Conservation (phyloP, 2,888 invertebrate species). For the Tribolium freemani region DNA sequence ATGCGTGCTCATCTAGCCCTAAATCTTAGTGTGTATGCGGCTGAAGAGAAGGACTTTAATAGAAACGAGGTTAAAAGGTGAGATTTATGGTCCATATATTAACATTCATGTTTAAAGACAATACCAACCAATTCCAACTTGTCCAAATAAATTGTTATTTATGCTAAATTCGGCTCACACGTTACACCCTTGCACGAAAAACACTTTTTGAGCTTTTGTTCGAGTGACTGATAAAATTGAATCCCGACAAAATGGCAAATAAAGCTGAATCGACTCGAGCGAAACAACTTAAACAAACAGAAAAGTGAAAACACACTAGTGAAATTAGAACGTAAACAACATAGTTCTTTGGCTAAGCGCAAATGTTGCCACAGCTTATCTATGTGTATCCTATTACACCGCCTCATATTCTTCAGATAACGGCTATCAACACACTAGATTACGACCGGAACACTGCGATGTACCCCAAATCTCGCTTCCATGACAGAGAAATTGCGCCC, state of each 20-base stretch:
- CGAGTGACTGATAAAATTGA: constrained; percentile 35
- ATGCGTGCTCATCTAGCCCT: constrained; percentile 57
- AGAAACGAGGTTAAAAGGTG: constrained; percentile 46
- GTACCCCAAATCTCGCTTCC: constrained; percentile 23
- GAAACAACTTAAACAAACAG: constrained; percentile 39
- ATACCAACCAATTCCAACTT: constrained; percentile 35
- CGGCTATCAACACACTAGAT: constrained; percentile 50
- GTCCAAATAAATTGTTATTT: constrained; percentile 41
- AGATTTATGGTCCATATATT: constrained; percentile 54
- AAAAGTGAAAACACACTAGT: constrained; percentile 43
- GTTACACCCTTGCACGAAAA: neutral
- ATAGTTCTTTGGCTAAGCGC: constrained; percentile 50
- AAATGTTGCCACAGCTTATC: constrained; percentile 52
- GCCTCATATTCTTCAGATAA: constrained; percentile 52
- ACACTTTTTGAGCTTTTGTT: constrained; percentile 18
- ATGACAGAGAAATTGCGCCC: constrained; percentile 32
- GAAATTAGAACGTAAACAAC: constrained; percentile 48
- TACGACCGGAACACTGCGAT: constrained; percentile 45
- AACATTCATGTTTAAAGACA: constrained; percentile 40
- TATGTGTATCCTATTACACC: constrained; percentile 48
- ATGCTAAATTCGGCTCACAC: neutral
- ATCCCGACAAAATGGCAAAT: constrained; percentile 31
- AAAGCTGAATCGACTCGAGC: constrained; percentile 29
- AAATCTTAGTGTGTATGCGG: constrained; percentile 56
- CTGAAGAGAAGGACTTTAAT: constrained; percentile 47